phyloP scores from a whole-genome alignment of 2,888 invertebrate genomes.

The Acrobasis consociella region DNA sequence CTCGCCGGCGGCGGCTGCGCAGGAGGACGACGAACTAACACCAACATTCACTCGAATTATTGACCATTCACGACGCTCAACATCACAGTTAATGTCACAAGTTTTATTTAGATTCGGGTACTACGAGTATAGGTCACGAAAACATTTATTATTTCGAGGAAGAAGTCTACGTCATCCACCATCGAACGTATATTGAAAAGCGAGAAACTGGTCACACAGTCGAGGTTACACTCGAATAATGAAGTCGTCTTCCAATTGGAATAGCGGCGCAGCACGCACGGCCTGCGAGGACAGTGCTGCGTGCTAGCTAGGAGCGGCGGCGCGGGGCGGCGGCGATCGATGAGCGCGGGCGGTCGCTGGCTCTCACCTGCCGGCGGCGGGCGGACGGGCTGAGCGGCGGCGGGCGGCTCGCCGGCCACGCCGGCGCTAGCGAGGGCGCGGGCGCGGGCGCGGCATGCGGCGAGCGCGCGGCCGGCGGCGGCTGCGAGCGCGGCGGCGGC shows the following conservation, averaged over 20 bases:
- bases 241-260: constrained; percentile 11
- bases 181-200: neutral
- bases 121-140: neutral
- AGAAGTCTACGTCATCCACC: constrained; percentile 4
- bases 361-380: constrained; percentile 51
- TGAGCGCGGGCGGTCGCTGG: constrained; percentile 23
- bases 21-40: constrained; percentile 17
- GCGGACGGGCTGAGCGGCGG: constrained; percentile 43
- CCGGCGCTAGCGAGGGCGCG: constrained; percentile 64
- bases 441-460: constrained; percentile 61
- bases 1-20: constrained; percentile 22
- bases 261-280: constrained; percentile 29
- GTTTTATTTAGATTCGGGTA: too few relatives aligned
- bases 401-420: constrained; percentile 57
- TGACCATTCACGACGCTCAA: neutral
- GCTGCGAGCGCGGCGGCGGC: constrained; percentile 56
- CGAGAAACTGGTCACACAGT: neutral
- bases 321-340: constrained; percentile 20
- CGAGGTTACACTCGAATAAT: neutral
- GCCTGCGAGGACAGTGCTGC: constrained; percentile 27
- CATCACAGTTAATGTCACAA: neutral
- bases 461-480: constrained; percentile 60
- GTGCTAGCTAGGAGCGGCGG: constrained; percentile 27
- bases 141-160: neutral
- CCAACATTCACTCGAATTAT: neutral